Base-by-base conservation (phyloP, 2,113 vertebrate genomes). In the Epinephelus lanceolatus region DNA sequence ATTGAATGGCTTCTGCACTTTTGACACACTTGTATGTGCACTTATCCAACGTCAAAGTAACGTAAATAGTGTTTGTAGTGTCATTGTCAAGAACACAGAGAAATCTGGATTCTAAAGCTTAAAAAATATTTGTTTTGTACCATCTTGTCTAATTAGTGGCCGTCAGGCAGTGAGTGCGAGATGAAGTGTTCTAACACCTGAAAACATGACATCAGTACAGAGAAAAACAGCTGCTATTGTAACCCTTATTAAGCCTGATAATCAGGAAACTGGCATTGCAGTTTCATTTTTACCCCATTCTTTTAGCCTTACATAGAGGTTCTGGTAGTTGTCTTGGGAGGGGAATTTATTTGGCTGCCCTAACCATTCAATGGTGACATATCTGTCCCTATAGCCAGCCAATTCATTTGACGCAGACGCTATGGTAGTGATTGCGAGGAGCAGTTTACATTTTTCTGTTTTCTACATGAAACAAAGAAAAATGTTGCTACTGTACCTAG, bases 31-130 rank as follows among this genome's bases (percentile, higher is more conserved):
- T 10, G 27, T 8, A 7, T 11, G 30, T 9, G 6, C 13, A 57
- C 62, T 60, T 55, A 8, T 69, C 6, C 45, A 76, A 3, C 60
- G 40, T 70, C 62, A 66, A 53, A 56, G 63, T n/a, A 23, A 80
- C 40, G 4, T 57, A 45, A 51, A 51, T 18, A 51, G 49, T 51
- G 15, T 23, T 5, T 56, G 17, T 52, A 9, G 18, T 52, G 15
- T 25, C 67, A 62, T 42, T 56, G 66, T 76, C 40, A 40, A 13
- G 66, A 52, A 33, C 2, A 21, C 40, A 8, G 52, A 59, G 30
- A 0, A 15, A 15, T 63, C 55, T 30, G 19, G 14, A 45, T 47
- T 57, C 2, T 4, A 7, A 1, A 19, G n/a, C 4, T 37, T 56
- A 11, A 1, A 18, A 11, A 21, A 49, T 57, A 33, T 30, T 21